phyloP scores from a whole-genome alignment of 2,888 invertebrate species.

The Cataglyphis livida region DNA sequence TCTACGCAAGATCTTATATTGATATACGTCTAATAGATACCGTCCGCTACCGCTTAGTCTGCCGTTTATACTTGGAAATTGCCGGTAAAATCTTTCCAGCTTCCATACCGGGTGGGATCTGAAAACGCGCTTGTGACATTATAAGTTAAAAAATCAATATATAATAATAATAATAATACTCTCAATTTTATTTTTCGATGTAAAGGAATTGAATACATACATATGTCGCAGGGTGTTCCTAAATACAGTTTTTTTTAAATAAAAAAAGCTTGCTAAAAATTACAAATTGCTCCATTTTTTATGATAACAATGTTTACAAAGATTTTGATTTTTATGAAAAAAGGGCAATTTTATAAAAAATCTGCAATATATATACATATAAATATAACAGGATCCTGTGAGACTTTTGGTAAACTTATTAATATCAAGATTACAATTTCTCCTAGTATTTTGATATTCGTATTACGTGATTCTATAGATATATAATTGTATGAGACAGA shows the following conservation, averaged over 20 bases:
- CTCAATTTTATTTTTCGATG: neutral
- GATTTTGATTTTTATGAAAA: neutral
- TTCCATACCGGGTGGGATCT: constrained; percentile 49
- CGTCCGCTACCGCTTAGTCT: constrained; percentile 75
- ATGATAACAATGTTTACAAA: neutral
- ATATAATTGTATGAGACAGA: neutral
- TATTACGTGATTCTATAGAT: neutral
- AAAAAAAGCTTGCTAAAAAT: neutral
- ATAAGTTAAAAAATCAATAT: neutral
- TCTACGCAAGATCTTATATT: constrained; percentile 78
- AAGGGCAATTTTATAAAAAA: neutral
- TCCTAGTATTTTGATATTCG: neutral
- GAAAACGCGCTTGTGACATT: constrained; percentile 49
- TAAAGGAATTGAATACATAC: neutral
- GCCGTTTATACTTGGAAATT: constrained; percentile 63
- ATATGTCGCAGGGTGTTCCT: neutral
- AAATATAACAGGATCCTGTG: neutral
- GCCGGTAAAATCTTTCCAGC: constrained; percentile 35
- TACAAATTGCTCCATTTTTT: neutral
- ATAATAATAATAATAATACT: neutral
- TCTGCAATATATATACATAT: neutral
- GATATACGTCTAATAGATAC: constrained; percentile 79
- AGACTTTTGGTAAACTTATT: neutral
- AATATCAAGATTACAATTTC: neutral
- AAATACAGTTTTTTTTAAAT: neutral